Base-by-base conservation (phyloP, 2,888 invertebrate species). In the Dusona sp. region DNA sequence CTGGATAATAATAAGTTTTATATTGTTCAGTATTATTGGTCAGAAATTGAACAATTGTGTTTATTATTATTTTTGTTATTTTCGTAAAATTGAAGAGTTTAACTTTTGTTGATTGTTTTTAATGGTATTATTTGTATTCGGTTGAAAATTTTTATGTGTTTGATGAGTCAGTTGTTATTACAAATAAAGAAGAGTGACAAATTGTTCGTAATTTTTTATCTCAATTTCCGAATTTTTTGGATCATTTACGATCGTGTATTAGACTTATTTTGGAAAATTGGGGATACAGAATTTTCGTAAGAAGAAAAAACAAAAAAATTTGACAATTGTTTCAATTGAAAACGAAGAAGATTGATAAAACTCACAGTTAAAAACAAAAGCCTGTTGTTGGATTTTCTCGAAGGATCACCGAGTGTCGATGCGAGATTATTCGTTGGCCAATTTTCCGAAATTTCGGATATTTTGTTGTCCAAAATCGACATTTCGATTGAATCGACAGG, bases 281-380 rank as follows among this genome's bases (percentile, higher is more conserved):
- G 38, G 9, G 1, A 9, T 42, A 42, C 11, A 3, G 6, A 54
- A 22, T 7, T 22, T 54, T 54, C 54, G 54, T 25, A 25, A 25
- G 3, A 16, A 45, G 48, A 77, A 78, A 67, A n/a, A 67, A 73
- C 51, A 38, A 22, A 29, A 19, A 51, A 33, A 72, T 48, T 36
- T 19, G 25, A 57, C 11, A 25, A 57, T 57, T 22, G 57, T 25
- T 57, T 3, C 13, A 25, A 57, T 29, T 61, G 29, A 61, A 25
- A 51, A 51, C 3, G 0, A 13, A 64, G 65, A n/a, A 29, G 33
- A n/a, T 8, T 33, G 54, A 61, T 29, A 11, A 42, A 68, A 91
- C 91, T 92, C 88, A 94, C 94, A 25, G 94, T 93, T 61, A 94
- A 84, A 88, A 93, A 94, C 29, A 94, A 84, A 1, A 93, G 88